phyloP scores from a whole-genome alignment of 2,888 invertebrate genomes.

The Mythimna albipuncta region DNA sequence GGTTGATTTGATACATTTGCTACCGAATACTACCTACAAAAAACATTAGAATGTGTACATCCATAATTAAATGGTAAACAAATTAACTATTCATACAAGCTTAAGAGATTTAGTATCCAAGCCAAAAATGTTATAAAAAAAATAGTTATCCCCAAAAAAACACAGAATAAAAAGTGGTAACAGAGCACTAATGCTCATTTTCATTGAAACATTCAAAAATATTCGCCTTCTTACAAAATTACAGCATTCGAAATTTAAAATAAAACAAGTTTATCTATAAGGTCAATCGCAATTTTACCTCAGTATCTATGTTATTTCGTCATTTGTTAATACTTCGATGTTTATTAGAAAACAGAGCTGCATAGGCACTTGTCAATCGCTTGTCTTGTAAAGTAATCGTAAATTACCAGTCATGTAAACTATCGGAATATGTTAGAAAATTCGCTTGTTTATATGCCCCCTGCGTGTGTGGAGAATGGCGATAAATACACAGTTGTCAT shows the following conservation, averaged over 20 bases:
- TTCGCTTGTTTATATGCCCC: slow-evolving; percentile 34
- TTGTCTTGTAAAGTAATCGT: slow-evolving; percentile 34
- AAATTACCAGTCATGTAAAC: slow-evolving; percentile 29
- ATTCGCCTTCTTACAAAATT: background rate
- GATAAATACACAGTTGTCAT: slow-evolving; percentile 54
- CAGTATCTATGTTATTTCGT: background rate
- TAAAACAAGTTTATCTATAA: background rate
- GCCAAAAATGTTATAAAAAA: too few species aligned
- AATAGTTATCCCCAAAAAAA: background rate
- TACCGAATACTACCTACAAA: too few species aligned
- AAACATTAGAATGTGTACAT: too few species aligned
- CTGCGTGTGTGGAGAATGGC: slow-evolving; percentile 39
- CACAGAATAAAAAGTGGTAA: slow-evolving; percentile 4
- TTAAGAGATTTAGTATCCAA: too few species aligned
- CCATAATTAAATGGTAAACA: too few species aligned
- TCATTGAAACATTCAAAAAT: background rate
- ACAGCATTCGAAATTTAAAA: background rate
- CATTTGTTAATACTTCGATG: background rate
- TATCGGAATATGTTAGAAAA: slow-evolving; percentile 43
- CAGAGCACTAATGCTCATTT: background rate
- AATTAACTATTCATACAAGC: too few species aligned
- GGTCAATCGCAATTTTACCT: background rate
- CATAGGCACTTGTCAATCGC: slow-evolving; percentile 29
- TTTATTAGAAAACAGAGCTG: slow-evolving; percentile 20
- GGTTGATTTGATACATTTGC: too few species aligned